Conservation (phyloP, 2,113 vertebrate species). For the Tragulus kanchil region DNA sequence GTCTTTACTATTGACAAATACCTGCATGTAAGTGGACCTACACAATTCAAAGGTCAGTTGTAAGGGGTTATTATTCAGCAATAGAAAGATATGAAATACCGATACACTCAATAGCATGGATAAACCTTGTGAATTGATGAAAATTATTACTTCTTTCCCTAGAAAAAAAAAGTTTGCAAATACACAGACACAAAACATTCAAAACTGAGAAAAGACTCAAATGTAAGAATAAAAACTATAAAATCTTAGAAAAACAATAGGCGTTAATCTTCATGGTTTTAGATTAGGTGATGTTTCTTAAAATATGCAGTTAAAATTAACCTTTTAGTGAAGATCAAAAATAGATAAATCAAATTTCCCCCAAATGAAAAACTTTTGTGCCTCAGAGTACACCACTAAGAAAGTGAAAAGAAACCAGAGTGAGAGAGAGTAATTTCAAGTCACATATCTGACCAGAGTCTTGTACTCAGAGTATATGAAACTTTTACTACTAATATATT, state of each 20-base stretch:
- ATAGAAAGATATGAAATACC: background rate
- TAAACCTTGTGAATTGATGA: background rate
- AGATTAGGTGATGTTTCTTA: background rate
- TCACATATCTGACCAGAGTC: background rate
- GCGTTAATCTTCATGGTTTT: background rate
- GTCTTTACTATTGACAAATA: background rate
- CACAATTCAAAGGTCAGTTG: background rate
- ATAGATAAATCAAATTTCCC: background rate
- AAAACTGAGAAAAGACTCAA: background rate
- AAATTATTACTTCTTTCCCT: background rate
- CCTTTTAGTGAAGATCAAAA: background rate
- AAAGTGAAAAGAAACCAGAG: background rate
- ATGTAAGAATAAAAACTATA: background rate
- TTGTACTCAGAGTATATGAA: background rate
- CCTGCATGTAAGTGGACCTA: background rate
- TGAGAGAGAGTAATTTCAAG: background rate
- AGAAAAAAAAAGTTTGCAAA: background rate
- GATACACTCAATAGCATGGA: background rate
- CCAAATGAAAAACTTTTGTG: background rate
- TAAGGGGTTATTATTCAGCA: background rate
- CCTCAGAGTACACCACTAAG: background rate
- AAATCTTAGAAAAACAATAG: background rate
- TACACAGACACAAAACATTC: background rate
- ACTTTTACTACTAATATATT: background rate
- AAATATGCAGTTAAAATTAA: background rate